phyloP scores from a whole-genome alignment of 2,888 invertebrate species.

The Platypus cylindrus region DNA sequence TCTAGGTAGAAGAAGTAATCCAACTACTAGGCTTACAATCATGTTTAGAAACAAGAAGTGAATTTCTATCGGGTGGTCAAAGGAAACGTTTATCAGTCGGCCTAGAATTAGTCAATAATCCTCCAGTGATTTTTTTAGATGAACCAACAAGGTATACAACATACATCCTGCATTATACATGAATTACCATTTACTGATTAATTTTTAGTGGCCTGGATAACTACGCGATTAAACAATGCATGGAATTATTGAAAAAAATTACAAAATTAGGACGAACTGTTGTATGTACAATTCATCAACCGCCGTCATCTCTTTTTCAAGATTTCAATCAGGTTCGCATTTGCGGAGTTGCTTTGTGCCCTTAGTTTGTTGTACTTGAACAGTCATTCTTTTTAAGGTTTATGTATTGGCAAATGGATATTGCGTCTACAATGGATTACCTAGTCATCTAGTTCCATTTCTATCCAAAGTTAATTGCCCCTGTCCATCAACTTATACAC shows the following conservation, averaged over 20 bases:
- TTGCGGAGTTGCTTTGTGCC: neutral
- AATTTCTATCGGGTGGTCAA: slow-evolving; percentile 63
- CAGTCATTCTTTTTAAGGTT: slow-evolving; percentile 21
- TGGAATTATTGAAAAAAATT: slow-evolving; percentile 53
- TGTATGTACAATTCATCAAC: slow-evolving; percentile 71
- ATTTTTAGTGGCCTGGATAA: slow-evolving; percentile 55
- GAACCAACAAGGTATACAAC: slow-evolving; percentile 75
- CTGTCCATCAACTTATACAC: slow-evolving; percentile 68
- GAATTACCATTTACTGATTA: neutral
- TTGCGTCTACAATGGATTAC: slow-evolving; percentile 56
- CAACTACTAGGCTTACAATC: slow-evolving; percentile 55
- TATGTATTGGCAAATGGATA: slow-evolving; percentile 46
- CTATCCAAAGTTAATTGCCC: slow-evolving; percentile 48
- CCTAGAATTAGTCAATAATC: slow-evolving; percentile 69
- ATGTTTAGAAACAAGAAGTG: slow-evolving; percentile 51
- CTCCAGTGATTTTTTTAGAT: slow-evolving; percentile 68
- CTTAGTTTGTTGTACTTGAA: neutral
- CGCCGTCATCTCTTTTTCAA: slow-evolving; percentile 62
- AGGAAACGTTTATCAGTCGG: slow-evolving; percentile 64
- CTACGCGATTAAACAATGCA: slow-evolving; percentile 58
- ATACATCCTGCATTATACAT: slow-evolving; percentile 22
- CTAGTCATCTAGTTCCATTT: slow-evolving; percentile 56
- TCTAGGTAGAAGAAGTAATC: slow-evolving; percentile 60
- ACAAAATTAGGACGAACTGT: slow-evolving; percentile 62
- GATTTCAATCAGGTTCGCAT: slow-evolving; percentile 52